Conservation (phyloP, 2,888 invertebrate species). For the Ennomos quercinarius region DNA sequence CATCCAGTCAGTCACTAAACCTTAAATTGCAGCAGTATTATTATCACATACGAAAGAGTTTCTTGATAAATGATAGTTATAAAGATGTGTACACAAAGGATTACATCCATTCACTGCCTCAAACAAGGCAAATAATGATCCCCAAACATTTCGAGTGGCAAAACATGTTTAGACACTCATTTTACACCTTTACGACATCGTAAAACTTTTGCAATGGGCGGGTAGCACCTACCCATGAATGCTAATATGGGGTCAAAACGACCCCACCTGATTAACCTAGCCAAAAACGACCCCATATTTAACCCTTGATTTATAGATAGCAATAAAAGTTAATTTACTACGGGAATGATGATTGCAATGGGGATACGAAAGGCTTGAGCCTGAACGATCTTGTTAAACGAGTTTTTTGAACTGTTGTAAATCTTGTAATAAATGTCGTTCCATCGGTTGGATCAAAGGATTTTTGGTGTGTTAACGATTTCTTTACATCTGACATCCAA, state of each 20-base stretch:
- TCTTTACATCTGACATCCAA: too few relatives aligned
- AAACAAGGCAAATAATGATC: slow-evolving; percentile 21
- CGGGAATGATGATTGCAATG: slow-evolving; percentile 49
- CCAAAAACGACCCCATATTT: slow-evolving; percentile 48
- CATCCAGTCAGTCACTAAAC: too few relatives aligned
- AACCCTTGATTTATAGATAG: slow-evolving; percentile 54
- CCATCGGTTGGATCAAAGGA: slow-evolving; percentile 5
- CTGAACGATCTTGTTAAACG: slow-evolving; percentile 10
- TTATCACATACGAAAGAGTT: too few relatives aligned
- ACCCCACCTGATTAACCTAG: slow-evolving; percentile 37
- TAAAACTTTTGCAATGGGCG: slow-evolving; percentile 43
- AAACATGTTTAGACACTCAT: slow-evolving; percentile 47
- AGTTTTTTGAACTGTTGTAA: slow-evolving; percentile 18
- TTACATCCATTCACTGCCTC: slow-evolving; percentile 12
- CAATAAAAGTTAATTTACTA: slow-evolving; percentile 61
- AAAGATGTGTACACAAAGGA: slow-evolving; percentile 3
- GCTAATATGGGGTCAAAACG: slow-evolving; percentile 50
- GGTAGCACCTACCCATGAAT: slow-evolving; percentile 50
- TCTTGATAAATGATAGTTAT: neutral
- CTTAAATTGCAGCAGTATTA: too few relatives aligned
- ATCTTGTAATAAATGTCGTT: slow-evolving; percentile 21
- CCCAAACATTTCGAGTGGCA: slow-evolving; percentile 13
- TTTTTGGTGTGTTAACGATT: too few relatives aligned
- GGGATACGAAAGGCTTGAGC: slow-evolving; percentile 15
- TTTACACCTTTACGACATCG: slow-evolving; percentile 60